Base-by-base conservation (phyloP, 2,888 invertebrate species). In the Willowsia nigromaculata region DNA sequence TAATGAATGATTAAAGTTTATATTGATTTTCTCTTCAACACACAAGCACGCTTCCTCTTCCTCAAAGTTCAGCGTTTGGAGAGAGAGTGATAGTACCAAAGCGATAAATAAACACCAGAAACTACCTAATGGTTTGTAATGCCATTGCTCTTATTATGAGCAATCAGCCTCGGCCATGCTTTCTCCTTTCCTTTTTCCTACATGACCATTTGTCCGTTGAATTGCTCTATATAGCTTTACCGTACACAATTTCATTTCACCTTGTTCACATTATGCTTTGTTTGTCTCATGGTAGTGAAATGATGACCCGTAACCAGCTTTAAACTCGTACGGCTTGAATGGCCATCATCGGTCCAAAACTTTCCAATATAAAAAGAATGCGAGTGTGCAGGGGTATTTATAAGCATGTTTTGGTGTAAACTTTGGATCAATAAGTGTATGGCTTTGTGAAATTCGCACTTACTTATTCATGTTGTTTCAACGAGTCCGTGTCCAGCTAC, bases 381-480 rank as follows among this genome's bases (percentile, higher is more conserved):
- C 56, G 1, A 5, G 9, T 18, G 56, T 22, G 56, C 25, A 4
- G 50, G 13, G 3, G 50, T 50, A 50, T 40, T 1, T 30, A 59
- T 33, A 56, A n/a, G 43, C 62, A 22, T 43, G n/a, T 80, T 2
- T n/a, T 71, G 27, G 83, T 83, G 83, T 83, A 71, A 83, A 83
- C 33, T 40, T 53, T 82, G 43, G 47, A 43, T 65, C 59, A 68
- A 59, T 81, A 59, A 18, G 43, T 6, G 22, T 30, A 30, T 5
- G 27, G 9, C 30, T 68, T 30, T 65, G 65, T 83, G 83, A 53
- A 71, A 71, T 43, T 43, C 40, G 37, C 27, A 68, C 65, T 83
- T 71, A 83, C 71, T 83, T 83, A 83, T 83, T 83, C 83, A 83
- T 83, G 68, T 37, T 47, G 47, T 47, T 30, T 50, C 53, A 82